Base-by-base conservation (phyloP, 2,888 invertebrate genomes). In the Orthosia gothica region DNA sequence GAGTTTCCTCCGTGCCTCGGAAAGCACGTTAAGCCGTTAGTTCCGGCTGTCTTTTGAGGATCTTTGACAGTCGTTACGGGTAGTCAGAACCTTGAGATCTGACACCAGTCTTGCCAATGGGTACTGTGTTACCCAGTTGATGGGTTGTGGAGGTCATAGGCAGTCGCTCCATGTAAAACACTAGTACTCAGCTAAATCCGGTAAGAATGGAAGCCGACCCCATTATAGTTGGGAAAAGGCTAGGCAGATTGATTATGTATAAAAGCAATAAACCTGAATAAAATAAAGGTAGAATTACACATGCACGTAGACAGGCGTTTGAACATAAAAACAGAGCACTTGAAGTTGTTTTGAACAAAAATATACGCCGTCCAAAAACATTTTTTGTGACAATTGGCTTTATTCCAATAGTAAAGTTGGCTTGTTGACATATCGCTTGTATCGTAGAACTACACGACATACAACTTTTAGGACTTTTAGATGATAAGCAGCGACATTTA, bases 381-480 rank as follows among this genome's bases (percentile, higher is more conserved):
- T 69, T 76, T 82, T 83, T 83, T 85, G 72, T 65, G 11, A 61
- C 72, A 58, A 58, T 83, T 85, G 85, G 85, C 84, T 54, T 32
- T 45, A 74, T 47, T 80, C 85, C 84, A 85, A 83, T 66, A 69
- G 64, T 64, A 76, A 82, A 82, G 70, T 85, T 77, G 76, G 82
- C 76, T 61, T 82, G 74, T 77, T 84, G 82, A 77, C 84, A 70
- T 82, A 77, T 79, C 74, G 20, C 47, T 69, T 49, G 59, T 80
- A 77, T 72, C 65, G 72, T 66, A 18, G 13, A 70, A 68, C 68
- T 54, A 70, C 72, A 18, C 50, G 11, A 13, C 15, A 71, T 49
- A 71, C 71, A 69, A 73, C 73, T 80, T 83, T 85, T 70, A 70
- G 79, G 49, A 76, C 66, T 76, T 77, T 54, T 73, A 74, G 71